phyloP scores from a whole-genome alignment of 2,888 invertebrate genomes.

The Protonemura montana region DNA sequence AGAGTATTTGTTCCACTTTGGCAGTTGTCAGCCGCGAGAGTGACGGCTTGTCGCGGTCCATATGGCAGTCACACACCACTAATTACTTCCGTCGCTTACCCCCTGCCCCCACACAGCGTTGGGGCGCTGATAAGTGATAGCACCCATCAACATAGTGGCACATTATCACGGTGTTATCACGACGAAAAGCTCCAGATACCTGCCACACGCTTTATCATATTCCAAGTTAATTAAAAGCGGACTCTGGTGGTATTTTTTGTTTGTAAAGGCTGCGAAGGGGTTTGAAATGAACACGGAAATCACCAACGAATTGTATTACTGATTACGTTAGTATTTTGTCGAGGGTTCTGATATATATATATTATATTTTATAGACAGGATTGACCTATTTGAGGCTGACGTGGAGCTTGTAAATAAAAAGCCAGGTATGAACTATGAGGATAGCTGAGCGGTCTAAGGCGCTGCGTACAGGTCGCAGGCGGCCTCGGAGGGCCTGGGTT shows the following conservation, averaged over 20 bases:
- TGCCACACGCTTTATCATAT: not conserved
- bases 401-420: not conserved
- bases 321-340: not conserved
- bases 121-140: not conserved
- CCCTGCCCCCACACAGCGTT: not conserved
- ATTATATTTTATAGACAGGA: not conserved
- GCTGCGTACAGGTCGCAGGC: not conserved
- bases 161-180: not conserved
- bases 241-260: not conserved
- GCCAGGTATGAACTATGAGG: not conserved
- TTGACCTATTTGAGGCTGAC: not conserved
- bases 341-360: not conserved
- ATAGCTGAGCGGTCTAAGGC: not conserved
- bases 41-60: conserved; percentile 12
- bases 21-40: not conserved
- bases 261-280: not conserved
- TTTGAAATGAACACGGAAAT: not conserved
- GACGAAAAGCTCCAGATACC: not conserved
- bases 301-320: not conserved
- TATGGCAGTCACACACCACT: not conserved
- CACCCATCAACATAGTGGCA: not conserved
- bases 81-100: not conserved
- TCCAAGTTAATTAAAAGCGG: not conserved
- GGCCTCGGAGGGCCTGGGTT: not conserved
- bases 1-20: conserved; percentile 7